Percentiles rank a stretch among this genome's conserved stretches.
Conservation (phyloP, 1,140 invertebrate genomes). For the Cepaea nemoralis region DNA sequence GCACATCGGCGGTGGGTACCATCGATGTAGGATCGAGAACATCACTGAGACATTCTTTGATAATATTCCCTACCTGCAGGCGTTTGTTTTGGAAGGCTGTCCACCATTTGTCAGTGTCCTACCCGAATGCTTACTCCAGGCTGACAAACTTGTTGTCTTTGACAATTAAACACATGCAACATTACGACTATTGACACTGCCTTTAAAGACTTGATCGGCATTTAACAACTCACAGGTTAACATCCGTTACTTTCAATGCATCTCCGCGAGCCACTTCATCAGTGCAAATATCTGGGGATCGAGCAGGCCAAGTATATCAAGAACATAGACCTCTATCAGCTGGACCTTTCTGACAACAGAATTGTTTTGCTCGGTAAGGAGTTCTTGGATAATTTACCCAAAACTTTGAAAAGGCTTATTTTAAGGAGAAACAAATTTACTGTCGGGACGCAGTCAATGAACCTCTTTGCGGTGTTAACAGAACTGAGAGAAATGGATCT, state of each 20-base stretch:
- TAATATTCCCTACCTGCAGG: background rate
- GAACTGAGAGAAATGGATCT: background rate
- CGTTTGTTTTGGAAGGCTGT: background rate
- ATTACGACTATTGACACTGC: background rate
- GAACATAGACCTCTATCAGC: background rate
- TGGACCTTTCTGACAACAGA: background rate
- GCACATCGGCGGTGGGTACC: too few species aligned
- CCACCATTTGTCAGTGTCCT: background rate
- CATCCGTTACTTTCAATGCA: background rate
- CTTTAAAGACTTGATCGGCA: background rate
- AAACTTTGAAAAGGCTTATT: background rate
- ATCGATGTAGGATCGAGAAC: background rate
- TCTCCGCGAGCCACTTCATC: background rate
- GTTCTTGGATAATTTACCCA: background rate
- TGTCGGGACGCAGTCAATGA: background rate
- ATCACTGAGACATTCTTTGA: constrained; percentile 6
- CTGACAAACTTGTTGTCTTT: background rate
- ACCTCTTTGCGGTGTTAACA: background rate
- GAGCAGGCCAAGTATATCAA: background rate
- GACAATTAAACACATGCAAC: background rate
- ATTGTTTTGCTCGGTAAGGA: background rate
- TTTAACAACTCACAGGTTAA: background rate
- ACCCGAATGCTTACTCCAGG: background rate
- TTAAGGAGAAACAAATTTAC: constrained; percentile 3
- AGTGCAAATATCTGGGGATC: background rate